Conservation (phyloP, 1,140 invertebrate species). For the Euura lappo region DNA sequence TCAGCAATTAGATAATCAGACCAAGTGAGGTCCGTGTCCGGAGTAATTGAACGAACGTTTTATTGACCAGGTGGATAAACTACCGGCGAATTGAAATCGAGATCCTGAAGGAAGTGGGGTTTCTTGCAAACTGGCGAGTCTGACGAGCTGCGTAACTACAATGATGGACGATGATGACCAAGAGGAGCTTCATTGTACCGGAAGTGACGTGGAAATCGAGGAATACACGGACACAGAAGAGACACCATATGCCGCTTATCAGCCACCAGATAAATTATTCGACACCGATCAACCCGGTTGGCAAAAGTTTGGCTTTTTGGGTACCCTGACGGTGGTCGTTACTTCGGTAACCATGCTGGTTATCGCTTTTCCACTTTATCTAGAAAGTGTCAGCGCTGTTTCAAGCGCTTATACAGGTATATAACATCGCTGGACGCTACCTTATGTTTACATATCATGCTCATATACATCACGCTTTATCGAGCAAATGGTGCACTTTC, state of each 20-base stretch:
- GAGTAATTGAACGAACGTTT: background rate
- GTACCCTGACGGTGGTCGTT: constrained; percentile 40
- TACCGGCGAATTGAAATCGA: too few species aligned
- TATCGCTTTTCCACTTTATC: constrained; percentile 52
- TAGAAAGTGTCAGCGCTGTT: constrained; percentile 46
- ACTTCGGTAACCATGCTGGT: constrained; percentile 47
- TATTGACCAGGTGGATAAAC: background rate
- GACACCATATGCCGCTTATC: constrained; percentile 48
- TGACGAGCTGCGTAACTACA: constrained; percentile 39
- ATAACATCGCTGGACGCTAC: background rate
- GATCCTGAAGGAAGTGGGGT: background rate
- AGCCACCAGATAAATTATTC: constrained; percentile 50
- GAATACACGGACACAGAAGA: constrained; percentile 56
- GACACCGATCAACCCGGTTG: constrained; percentile 49
- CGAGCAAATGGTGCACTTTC: background rate
- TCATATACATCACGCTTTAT: background rate
- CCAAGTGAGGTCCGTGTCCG: background rate
- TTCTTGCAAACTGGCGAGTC: constrained; percentile 30
- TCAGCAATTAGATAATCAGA: background rate
- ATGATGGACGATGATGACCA: constrained; percentile 56
- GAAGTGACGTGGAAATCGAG: constrained; percentile 54
- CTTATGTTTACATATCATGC: background rate
- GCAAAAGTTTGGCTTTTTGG: constrained; percentile 51
- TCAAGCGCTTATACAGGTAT: constrained; percentile 54
- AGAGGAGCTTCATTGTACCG: constrained; percentile 51